Conservation (phyloP, 2,113 vertebrate genomes). For the Tenrec ecaudatus region DNA sequence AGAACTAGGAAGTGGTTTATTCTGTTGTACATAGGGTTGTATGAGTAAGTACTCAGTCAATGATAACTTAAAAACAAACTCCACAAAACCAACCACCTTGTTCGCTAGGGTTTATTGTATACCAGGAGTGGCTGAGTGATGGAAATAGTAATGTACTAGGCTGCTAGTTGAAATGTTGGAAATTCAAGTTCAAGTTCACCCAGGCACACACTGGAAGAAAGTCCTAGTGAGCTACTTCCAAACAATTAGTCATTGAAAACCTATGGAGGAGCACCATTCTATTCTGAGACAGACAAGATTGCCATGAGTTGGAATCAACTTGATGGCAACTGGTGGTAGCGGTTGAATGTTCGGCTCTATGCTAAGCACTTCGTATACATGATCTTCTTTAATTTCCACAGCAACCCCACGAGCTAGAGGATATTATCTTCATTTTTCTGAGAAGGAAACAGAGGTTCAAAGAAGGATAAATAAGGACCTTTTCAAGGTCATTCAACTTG, state of each 20-base stretch:
- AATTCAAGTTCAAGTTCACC: background rate
- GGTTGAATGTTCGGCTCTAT: background rate
- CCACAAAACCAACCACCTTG: too few species aligned
- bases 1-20: too few species aligned
- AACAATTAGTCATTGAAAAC: background rate
- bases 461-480: slow-evolving; percentile 11
- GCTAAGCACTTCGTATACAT: background rate
- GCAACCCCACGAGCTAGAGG: background rate
- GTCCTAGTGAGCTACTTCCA: background rate
- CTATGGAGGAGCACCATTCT: background rate
- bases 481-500: background rate
- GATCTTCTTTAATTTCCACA: background rate
- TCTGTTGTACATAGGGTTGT: too few species aligned
- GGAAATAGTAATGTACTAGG: background rate
- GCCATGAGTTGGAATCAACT: background rate
- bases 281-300: background rate
- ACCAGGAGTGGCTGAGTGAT: background rate
- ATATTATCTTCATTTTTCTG: background rate
- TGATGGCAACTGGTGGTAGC: background rate
- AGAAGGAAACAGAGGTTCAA: background rate
- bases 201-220: background rate
- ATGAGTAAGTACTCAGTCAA: too few species aligned
- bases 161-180: background rate
- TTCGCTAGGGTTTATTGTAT: too few species aligned
- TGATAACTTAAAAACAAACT: too few species aligned